phyloP scores from a whole-genome alignment of 2,113 vertebrate species.

The Verasper variegatus region DNA sequence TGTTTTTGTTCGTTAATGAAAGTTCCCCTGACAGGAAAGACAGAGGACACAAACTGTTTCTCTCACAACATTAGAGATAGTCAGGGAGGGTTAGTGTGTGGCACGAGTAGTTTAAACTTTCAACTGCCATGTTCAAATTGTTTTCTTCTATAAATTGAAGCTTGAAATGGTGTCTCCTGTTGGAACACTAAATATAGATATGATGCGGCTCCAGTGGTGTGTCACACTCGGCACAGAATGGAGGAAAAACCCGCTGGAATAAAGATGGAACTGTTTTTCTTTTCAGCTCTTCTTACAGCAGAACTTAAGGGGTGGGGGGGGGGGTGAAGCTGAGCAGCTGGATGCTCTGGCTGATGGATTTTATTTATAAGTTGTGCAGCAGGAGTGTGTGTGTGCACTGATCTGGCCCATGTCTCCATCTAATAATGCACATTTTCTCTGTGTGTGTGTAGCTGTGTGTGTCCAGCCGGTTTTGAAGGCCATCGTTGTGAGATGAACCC shows the following conservation, averaged over 20 bases:
- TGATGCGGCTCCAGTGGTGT: conserved; percentile 18
- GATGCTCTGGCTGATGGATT: conserved; percentile 45
- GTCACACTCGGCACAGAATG: neutral
- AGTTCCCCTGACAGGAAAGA: conserved; percentile 2
- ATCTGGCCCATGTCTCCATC: neutral
- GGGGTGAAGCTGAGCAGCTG: conserved; percentile 12
- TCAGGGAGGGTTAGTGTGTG: neutral
- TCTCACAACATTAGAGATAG: neutral
- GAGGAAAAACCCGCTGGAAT: neutral
- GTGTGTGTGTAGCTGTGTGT: conserved; percentile 88
- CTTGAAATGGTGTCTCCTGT: conserved; percentile 30
- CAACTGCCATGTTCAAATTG: conserved; percentile 29
- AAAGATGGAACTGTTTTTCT: conserved; percentile 25
- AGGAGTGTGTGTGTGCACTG: conserved; percentile 13
- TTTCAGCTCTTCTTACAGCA: conserved; percentile 17
- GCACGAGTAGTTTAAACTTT: conserved; percentile 26
- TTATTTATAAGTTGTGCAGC: conserved; percentile 32
- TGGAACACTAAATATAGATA: conserved; percentile 51
- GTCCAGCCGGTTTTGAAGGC: conserved; percentile 91
- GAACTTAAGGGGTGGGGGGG: conserved; percentile 1
- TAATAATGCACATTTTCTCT: conserved; percentile 63
- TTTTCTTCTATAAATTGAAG: conserved; percentile 39
- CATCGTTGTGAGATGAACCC: conserved; percentile 91
- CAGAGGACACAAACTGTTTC: neutral
- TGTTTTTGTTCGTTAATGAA: conserved; percentile 8